A percentile compares a stretch with the other conserved stretches of the same genome.
Conservation (phyloP, 1,140 invertebrate species). For the Belonocnema kinseyi region DNA sequence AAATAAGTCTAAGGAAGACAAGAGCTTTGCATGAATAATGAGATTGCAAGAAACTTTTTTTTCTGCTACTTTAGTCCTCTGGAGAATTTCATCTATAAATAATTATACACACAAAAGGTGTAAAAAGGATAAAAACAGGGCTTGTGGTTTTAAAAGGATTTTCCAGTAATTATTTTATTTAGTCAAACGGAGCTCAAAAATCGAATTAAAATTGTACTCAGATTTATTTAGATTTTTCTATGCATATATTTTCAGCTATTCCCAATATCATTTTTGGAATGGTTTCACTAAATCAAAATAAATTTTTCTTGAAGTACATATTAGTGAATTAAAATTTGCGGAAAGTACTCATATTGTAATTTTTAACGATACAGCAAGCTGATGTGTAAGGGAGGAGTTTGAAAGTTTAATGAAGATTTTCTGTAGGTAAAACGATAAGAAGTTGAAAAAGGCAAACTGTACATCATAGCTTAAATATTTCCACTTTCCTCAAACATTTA, state of each 20-base stretch:
- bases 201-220: neutral
- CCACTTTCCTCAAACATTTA: too few species aligned
- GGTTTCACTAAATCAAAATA: conserved; percentile 20
- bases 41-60: conserved; percentile 23
- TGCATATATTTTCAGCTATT: conserved; percentile 42
- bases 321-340: too few species aligned
- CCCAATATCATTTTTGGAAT: conserved; percentile 44
- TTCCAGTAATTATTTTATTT: neutral
- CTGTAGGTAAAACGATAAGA: too few species aligned
- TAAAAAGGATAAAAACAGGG: neutral
- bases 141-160: neutral
- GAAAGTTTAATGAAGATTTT: too few species aligned
- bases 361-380: too few species aligned
- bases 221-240: conserved; percentile 41
- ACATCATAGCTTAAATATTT: too few species aligned
- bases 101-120: conserved; percentile 6
- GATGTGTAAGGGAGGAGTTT: too few species aligned
- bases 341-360: too few species aligned
- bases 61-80: neutral
- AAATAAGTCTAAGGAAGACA: conserved; percentile 4
- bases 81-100: conserved; percentile 14
- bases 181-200: neutral
- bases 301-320: too few species aligned
- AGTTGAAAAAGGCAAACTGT: too few species aligned
- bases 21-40: conserved; percentile 30